Percentiles rank a stretch among this genome's conserved stretches.
These are phyloP conservation scores for Philaethria dido DNA, from an alignment of 2,888 invertebrate species.

Conservation along the genomic window DNA sequence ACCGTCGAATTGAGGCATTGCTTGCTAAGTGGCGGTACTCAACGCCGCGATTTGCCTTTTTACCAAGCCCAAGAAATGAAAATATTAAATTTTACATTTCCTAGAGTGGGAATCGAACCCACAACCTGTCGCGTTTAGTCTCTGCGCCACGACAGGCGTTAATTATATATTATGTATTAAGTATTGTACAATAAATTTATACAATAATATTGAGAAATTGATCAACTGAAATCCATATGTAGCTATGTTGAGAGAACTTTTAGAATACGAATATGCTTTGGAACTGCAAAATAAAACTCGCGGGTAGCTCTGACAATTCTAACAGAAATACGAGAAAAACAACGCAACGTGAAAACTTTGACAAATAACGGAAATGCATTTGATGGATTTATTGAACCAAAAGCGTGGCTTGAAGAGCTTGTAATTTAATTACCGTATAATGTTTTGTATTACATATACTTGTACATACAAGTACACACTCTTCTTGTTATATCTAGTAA, in stretches of 20 bases:
- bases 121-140: too few relatives aligned
- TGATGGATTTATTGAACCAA: slow-evolving; percentile 38
- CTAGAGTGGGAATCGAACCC: too few relatives aligned
- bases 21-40: too few relatives aligned
- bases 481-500: too few relatives aligned
- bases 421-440: not conserved
- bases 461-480: not conserved
- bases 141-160: too few relatives aligned
- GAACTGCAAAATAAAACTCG: slow-evolving; percentile 19
- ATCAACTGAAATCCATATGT: not conserved
- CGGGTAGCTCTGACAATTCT: slow-evolving; percentile 36
- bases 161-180: too few relatives aligned
- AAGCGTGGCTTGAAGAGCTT: slow-evolving; percentile 13
- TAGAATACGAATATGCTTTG: slow-evolving; percentile 4
- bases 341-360: slow-evolving; percentile 39
- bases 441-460: not conserved
- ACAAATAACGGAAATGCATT: slow-evolving; percentile 38
- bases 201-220: not conserved
- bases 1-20: too few relatives aligned
- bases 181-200: too few relatives aligned
- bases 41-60: too few relatives aligned
- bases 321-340: slow-evolving; percentile 31
- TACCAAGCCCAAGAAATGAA: too few relatives aligned
- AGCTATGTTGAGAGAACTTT: not conserved
- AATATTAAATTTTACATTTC: too few relatives aligned